Evolutionary conservation across 2,797 vertebrate genomes (phyloP).

Genomic region (Siniperca obscura): DNA sequence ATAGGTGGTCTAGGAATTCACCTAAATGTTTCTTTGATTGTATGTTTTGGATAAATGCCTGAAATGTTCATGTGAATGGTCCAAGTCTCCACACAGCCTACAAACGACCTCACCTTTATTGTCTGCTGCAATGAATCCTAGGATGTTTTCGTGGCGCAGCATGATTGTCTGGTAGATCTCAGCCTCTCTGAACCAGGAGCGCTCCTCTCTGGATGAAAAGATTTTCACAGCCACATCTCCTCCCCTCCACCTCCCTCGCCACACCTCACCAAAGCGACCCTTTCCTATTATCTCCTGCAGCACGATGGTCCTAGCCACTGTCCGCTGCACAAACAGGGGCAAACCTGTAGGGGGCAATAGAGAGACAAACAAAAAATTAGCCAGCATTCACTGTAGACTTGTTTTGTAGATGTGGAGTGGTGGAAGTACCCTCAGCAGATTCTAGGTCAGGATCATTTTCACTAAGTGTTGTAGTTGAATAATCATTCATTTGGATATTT

Average conservation of each 20-base stretch:
- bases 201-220: constrained; percentile 97
- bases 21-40: not conserved
- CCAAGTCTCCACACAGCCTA: not conserved
- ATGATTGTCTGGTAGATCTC: constrained; percentile 99
- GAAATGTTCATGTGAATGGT: not conserved
- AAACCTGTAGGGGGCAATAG: constrained; percentile 84
- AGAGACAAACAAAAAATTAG: not conserved
- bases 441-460: constrained; percentile 8
- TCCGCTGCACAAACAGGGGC: constrained; percentile 96
- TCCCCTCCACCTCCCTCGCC: constrained; percentile 96
- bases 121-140: constrained; percentile 97
- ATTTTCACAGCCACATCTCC: constrained; percentile 98
- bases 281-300: constrained; percentile 99
- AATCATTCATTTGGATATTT: not conserved
- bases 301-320: constrained; percentile 96
- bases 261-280: constrained; percentile 97
- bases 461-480: not conserved
- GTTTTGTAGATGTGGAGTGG: not conserved
- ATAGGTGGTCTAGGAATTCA: not conserved
- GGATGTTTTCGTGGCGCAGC: constrained; percentile 98
- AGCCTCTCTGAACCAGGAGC: constrained; percentile 98
- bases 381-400: not conserved
- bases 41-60: not conserved
- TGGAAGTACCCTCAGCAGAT: not conserved
- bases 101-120: constrained; percentile 90